phyloP scores from a whole-genome alignment of 1,140 invertebrate genomes.

The Phortica variegata region DNA sequence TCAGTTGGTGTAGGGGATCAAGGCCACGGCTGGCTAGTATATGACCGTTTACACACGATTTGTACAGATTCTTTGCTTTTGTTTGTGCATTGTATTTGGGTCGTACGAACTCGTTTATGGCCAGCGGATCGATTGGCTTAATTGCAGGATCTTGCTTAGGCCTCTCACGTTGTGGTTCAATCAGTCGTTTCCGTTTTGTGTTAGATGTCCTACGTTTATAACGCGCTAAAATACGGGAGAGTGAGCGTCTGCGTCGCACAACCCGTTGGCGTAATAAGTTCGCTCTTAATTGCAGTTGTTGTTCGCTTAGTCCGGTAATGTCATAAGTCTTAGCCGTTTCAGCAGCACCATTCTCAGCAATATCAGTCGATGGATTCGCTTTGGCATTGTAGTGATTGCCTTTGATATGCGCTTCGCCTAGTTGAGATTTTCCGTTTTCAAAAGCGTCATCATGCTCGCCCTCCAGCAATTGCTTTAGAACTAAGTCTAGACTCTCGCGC shows the following conservation, averaged over 20 bases:
- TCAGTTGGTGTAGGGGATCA: slow-evolving; percentile 69
- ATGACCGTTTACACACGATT: slow-evolving; percentile 81
- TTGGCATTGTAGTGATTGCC: slow-evolving; percentile 33
- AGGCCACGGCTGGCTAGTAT: slow-evolving; percentile 69
- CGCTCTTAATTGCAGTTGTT: slow-evolving; percentile 1
- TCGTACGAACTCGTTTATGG: slow-evolving; percentile 15
- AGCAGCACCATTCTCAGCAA: neutral
- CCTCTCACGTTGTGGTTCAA: slow-evolving; percentile 24
- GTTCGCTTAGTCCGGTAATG: slow-evolving; percentile 7
- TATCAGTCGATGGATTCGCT: slow-evolving; percentile 6
- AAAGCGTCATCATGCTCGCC: slow-evolving; percentile 30
- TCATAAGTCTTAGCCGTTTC: slow-evolving; percentile 24
- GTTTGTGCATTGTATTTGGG: slow-evolving; percentile 61
- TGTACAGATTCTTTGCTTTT: slow-evolving; percentile 79
- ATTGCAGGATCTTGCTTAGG: slow-evolving; percentile 27
- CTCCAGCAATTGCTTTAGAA: slow-evolving; percentile 69
- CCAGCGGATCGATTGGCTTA: neutral
- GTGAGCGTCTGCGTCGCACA: slow-evolving; percentile 28
- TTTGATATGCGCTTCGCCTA: slow-evolving; percentile 18
- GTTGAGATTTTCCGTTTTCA: slow-evolving; percentile 8
- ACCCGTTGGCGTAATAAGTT: slow-evolving; percentile 31
- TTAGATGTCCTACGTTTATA: slow-evolving; percentile 35
- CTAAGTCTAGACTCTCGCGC: slow-evolving; percentile 71
- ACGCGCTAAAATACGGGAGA: slow-evolving; percentile 32
- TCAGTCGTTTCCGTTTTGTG: slow-evolving; percentile 31